Evolutionary conservation across 2,888 invertebrate species (phyloP), one percentile per base, ranked within the genome.

Genomic region (Pasiphila rectangulata): DNA sequence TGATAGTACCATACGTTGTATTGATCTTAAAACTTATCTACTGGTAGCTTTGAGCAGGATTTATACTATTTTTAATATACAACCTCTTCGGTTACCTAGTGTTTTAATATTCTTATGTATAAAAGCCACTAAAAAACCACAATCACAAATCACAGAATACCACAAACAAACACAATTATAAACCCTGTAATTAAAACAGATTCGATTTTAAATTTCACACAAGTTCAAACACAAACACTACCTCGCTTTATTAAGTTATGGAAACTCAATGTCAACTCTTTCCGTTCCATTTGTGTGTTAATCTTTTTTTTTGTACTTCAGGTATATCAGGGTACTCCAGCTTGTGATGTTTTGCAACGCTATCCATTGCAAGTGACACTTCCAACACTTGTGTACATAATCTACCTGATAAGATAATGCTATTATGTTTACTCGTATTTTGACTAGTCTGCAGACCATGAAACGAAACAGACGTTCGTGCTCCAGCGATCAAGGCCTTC

Each of bases 191-290:
- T n/a, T n/a, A n/a, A n/a, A n/a, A n/a, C n/a, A n/a, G n/a, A n/a
- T n/a, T n/a, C n/a, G n/a, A n/a, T 32, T 21, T 19, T 29, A 6
- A 38, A 27, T 29, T 27, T 7, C 16, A 44, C 51, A 62, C 54
- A 36, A 42, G 34, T 20, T 34, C 38, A 63, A 67, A 64, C 53
- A 56, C 52, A 69, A 69, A 64, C 57, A 54, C 59, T 72, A 87
- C 88, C 88, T 88, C 88, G 69, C 59, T 83, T 87, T 62, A 88
- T 88, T 64, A 88, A 79, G 72, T 88, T 88, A 63, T 88, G 87
- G 57, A 84, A 85, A 72, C 88, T 88, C 63, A 88, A 76, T 55
- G 86, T 84, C 56, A 88, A 71, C 63, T 86, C 86, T 63, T 76
- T 80, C 13, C 75, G 75, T 75, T 82, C 87, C 87, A 86, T 87